A percentile compares a stretch with the other conserved stretches of the same genome.
These are phyloP conservation scores for Coccyzus lansbergi DNA, from an alignment of 2,797 vertebrate species.

Conservation along the genomic window DNA sequence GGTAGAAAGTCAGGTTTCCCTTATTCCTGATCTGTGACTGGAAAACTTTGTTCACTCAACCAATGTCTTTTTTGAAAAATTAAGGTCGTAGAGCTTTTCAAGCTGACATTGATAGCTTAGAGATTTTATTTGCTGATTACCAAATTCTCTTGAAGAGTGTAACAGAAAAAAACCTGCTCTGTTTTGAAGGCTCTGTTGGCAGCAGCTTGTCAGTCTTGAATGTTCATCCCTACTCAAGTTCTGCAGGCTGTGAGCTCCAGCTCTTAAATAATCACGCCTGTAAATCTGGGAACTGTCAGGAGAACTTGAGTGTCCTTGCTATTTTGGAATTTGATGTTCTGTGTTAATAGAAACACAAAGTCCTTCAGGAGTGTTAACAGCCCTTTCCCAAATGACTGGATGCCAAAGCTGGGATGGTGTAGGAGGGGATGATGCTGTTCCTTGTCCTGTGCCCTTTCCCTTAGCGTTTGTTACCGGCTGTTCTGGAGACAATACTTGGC, in stretches of 20 bases:
- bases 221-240: background rate
- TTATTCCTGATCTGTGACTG: background rate
- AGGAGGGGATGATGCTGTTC: conserved; percentile 20
- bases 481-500: conserved; percentile 10
- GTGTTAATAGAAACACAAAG: background rate
- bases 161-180: background rate
- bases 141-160: background rate
- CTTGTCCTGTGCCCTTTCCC: conserved; percentile 27
- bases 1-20: background rate
- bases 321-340: background rate
- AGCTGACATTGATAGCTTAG: background rate
- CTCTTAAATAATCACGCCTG: background rate
- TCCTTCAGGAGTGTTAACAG: background rate
- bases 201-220: background rate
- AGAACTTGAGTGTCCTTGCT: background rate
- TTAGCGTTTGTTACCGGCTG: background rate
- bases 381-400: background rate
- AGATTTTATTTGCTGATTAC: background rate
- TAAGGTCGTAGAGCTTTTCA: background rate
- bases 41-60: background rate
- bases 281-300: background rate
- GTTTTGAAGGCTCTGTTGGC: background rate
- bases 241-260: background rate
- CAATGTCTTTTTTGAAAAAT: background rate
- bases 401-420: background rate